Base-by-base conservation (phyloP, 2,113 vertebrate genomes). In the Meleagris gallopavo region DNA sequence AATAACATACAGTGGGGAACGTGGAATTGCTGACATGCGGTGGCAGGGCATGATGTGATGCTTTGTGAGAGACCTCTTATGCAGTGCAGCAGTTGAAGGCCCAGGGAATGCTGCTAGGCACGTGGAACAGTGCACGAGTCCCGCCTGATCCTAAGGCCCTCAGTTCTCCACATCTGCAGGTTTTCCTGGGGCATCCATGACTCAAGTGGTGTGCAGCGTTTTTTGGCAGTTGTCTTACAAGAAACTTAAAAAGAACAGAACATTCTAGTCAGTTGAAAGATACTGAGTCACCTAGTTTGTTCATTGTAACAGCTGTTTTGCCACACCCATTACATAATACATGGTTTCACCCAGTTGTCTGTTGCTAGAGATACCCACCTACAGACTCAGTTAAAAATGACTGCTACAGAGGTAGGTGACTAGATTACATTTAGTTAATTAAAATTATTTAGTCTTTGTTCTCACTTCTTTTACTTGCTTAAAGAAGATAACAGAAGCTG, bases 331-430 rank as follows among this genome's bases (percentile, higher is more conserved):
- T 64, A 55, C 20, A 62, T 66, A 82, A 89, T 36, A 76, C 61
- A 41, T 45, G 1, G 32, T 90, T 72, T 90, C 30, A 29, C 11
- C 40, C 20, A 30, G 77, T 18, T 90, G 6, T 32, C 29, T 84
- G 20, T 81, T 65, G 19, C 3, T 73, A 9, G 36, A 74, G 30
- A 32, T 40, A 46, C 12, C 2, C 11, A 13, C 55, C 27, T 64
- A 36, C 7, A 54, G 4, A 6, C 11, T 43, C 18, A 15, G 2
- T 32, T 87, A 52, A 71, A 70, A 80, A 14, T 72, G 36, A 46
- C 25, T 66, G 30, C 30, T 20, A 6, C 0, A 17, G 22, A 7
- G 11, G n/a, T 41, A 12, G 0, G 0, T 50, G 34, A 46, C 75
- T 46, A 62, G 52, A 58, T 93, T 74, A 25, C 10, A 19, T 58